Base-by-base conservation (phyloP, 2,888 invertebrate genomes). In the Dicyrtoma fusca region DNA sequence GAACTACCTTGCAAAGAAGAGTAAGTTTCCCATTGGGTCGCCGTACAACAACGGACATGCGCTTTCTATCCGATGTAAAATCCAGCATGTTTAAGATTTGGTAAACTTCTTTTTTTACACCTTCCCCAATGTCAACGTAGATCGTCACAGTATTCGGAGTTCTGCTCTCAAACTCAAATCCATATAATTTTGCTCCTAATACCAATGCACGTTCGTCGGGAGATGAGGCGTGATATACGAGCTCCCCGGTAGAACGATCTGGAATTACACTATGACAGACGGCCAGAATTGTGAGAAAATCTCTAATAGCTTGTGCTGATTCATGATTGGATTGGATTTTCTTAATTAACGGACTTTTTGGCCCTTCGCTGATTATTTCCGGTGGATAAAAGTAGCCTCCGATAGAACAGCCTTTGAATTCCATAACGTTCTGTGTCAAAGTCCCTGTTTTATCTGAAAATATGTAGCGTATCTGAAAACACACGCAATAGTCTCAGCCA, bases 361-460 rank as follows among this genome's bases (percentile, higher is more conserved):
- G 0, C 0, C 51, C 49, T 6, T 44, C 66, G n/a, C 71, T 74
- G 72, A 80, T 81, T 4, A 78, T 69, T 49, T 75, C 75, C 82
- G 85, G 80, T n/a, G 72, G 64, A 81, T 86, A 87, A 49, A 82
- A 81, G 34, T 83, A 81, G 1, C 87, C 87, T 61, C 83, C 86
- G 51, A 87, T 83, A 8, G 85, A 83, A 79, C 86, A 87, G 74
- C 85, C 84, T 84, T 95, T 94, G 85, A 97, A 99, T 83, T 94
- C 94, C 99, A 99, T 99, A 23, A 96, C 88, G 84, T 99, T 99
- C 82, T 93, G 89, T 14, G 99, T 99, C 79, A 99, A 87, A 0
- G 99, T 99, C 68, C 99, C 99, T 17, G 99, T 99, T 87, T 98
- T 98, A 85, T 98, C 98, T 69, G 96, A 94, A 86, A 98, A 97